phyloP scores from a whole-genome alignment of 1,140 invertebrate species.

The Euura lappo region DNA sequence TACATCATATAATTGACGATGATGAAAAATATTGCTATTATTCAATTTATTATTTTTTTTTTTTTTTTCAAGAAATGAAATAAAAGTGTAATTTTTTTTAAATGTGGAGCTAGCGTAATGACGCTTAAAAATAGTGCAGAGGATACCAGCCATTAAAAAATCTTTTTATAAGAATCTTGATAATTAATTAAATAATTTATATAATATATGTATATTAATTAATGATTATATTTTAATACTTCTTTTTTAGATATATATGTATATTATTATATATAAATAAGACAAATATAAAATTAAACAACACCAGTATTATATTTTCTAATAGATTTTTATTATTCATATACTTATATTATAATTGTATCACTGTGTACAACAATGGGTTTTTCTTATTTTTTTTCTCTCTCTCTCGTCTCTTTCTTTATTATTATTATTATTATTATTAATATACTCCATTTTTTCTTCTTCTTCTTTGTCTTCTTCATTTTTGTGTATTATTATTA shows the following conservation, averaged over 20 bases:
- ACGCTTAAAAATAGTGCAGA: slow-evolving; percentile 30
- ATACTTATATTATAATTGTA: slow-evolving; percentile 64
- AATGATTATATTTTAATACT: background rate
- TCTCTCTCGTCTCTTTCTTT: slow-evolving; percentile 45
- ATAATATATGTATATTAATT: background rate
- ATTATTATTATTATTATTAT: slow-evolving; percentile 12
- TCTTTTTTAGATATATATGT: background rate
- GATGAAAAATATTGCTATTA: background rate
- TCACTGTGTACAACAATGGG: slow-evolving; percentile 63
- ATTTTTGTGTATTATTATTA: slow-evolving; percentile 44
- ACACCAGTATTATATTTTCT: slow-evolving; percentile 53
- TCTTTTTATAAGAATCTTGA: background rate
- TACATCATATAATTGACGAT: no score
- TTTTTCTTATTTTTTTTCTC: slow-evolving; percentile 26
- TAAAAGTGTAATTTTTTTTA: background rate
- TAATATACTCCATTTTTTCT: slow-evolving; percentile 25
- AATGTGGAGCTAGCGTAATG: slow-evolving; percentile 40
- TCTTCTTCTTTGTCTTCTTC: slow-evolving; percentile 37
- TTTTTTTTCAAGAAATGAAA: background rate
- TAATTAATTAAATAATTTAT: background rate
- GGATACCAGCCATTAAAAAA: slow-evolving; percentile 28
- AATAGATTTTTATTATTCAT: slow-evolving; percentile 65
- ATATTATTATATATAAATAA: background rate
- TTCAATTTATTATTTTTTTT: background rate
- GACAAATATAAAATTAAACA: slow-evolving; percentile 40